Conservation (phyloP, 1,140 invertebrate genomes). For the Ditylenchus dipsaci region DNA sequence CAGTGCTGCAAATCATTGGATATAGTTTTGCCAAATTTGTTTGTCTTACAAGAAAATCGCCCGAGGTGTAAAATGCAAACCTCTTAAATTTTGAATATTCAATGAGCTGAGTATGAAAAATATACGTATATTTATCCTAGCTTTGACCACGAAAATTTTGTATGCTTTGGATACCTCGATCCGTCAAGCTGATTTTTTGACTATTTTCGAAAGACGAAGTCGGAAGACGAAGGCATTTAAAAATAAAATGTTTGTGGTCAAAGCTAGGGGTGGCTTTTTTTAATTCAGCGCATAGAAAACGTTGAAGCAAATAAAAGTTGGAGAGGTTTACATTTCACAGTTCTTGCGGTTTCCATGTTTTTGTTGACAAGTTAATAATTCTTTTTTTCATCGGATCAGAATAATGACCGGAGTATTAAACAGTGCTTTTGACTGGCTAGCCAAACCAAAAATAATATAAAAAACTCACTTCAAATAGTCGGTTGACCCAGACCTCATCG, state of each 20-base stretch:
- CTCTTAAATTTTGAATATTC: slow-evolving; percentile 2
- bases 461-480: slow-evolving; percentile 78
- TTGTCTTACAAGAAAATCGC: slow-evolving; percentile 68
- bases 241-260: not conserved
- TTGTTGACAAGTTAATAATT: too few species aligned
- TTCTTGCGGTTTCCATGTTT: too few species aligned
- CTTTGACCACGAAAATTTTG: not conserved
- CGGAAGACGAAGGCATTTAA: not conserved
- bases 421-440: too few species aligned
- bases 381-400: too few species aligned
- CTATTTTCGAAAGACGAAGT: not conserved
- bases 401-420: too few species aligned
- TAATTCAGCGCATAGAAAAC: not conserved
- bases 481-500: slow-evolving; percentile 95
- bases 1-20: slow-evolving; percentile 68
- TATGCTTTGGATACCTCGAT: not conserved
- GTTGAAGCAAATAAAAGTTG: too few species aligned
- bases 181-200: not conserved
- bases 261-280: not conserved
- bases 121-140: not conserved
- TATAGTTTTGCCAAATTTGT: slow-evolving; percentile 76
- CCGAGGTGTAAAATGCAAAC: slow-evolving; percentile 65
- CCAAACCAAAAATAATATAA: too few species aligned
- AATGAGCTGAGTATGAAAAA: slow-evolving; percentile 61
- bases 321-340: too few species aligned